These are phyloP conservation scores for Trypoxylon attenuatum DNA, from an alignment of 2,888 invertebrate species.

Conservation along the genomic window DNA sequence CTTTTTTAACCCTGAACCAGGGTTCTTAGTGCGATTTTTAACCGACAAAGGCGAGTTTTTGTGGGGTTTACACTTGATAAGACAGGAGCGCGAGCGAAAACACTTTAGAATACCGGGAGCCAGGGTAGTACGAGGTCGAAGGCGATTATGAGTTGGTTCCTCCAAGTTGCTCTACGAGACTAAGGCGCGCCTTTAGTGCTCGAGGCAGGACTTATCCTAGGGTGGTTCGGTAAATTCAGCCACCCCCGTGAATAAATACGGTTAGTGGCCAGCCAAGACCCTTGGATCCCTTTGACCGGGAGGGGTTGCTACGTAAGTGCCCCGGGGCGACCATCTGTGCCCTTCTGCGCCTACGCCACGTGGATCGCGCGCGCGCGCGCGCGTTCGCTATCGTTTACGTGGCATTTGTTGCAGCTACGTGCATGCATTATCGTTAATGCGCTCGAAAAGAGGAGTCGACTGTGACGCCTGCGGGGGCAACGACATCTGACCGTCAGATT, in stretches of 20 bases:
- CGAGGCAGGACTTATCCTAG: constrained; percentile 58
- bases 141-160: constrained; percentile 7
- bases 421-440: constrained; percentile 67
- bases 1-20: no score
- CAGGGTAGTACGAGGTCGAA: no score
- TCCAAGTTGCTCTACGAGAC: constrained; percentile 18
- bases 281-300: constrained; percentile 70
- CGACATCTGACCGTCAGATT: no score
- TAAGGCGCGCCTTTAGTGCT: constrained; percentile 39
- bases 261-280: constrained; percentile 69
- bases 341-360: constrained; percentile 67
- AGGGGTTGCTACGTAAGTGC: constrained; percentile 72
- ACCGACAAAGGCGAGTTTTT: no score
- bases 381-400: constrained; percentile 72
- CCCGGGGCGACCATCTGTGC: constrained; percentile 74
- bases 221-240: constrained; percentile 65
- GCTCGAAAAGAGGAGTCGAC: constrained; percentile 30
- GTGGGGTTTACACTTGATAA: no score
- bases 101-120: constrained; percentile 8
- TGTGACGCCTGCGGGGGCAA: constrained; percentile 1
- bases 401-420: constrained; percentile 68
- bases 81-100: constrained; percentile 8
- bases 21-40: no score
- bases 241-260: constrained; percentile 72
- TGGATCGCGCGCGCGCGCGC: constrained; percentile 59